Evolutionary conservation across 2,797 vertebrate genomes (phyloP), one percentile per base, ranked within the genome.

Genomic region (Alfaro cultratus): DNA sequence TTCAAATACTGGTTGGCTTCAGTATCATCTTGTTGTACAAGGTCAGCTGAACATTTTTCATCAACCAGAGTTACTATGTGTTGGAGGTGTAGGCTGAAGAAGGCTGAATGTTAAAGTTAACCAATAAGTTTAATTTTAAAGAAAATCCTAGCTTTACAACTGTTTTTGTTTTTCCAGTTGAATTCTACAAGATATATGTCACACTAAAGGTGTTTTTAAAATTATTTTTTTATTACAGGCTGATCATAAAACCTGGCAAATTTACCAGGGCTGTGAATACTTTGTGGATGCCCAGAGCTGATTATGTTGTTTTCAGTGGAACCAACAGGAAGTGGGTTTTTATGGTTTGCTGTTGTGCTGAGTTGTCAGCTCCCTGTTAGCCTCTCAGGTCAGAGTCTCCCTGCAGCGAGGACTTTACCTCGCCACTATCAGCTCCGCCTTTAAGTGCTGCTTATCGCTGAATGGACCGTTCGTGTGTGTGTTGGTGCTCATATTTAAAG

Each of bases 381-480:
- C 81, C 73, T 71, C 79, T 82, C 72, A 88, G 94, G 88, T 94
- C 95, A 95, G 90, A 94, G 89, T 95, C 90, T 93, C 83, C 76
- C 78, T 82, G 75, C 55, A 68, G 45, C 18, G 21, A 92, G 92
- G 93, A 95, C 93, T 95, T 95, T 93, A 94, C 51, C 92, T 95
- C 87, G 26, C 71, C 49, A 82, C 87, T 93, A 94, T 94, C 89
- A 91, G 75, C 60, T 43, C 31, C 60, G 80, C 80, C 67, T 76
- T 75, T 39, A 16, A 86, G 45, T 46, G 5, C 45, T 10, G 83
- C 92, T 93, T 95, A 95, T 94, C 91, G 53, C 16, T 45, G 79
- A 72, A 1, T 86, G 81, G 67, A 78, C 18, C 64, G 45, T 10
- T 51, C 13, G 49, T 23, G 64, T 31, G 74, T n/a, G 73, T 41